These are phyloP conservation scores for Drosophila colorata DNA, from an alignment of 2,888 invertebrate species.

Conservation along the genomic window DNA sequence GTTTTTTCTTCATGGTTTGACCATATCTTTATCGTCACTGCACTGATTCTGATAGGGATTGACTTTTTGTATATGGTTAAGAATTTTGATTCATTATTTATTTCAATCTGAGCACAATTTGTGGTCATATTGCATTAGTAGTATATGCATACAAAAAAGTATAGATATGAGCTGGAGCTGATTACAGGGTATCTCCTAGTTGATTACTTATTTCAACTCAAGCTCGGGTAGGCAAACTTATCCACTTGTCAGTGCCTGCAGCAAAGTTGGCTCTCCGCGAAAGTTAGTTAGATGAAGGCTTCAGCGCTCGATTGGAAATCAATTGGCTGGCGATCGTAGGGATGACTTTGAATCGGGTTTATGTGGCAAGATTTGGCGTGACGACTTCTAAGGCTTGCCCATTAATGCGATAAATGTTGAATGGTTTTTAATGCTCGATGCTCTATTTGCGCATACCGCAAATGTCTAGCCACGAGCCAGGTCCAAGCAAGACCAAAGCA, in stretches of 20 bases:
- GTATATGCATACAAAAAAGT: too few relatives aligned
- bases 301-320: constrained; percentile 15
- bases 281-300: neutral
- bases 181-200: neutral
- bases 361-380: neutral
- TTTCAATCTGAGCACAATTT: too few relatives aligned
- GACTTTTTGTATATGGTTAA: too few relatives aligned
- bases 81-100: too few relatives aligned
- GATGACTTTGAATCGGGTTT: neutral
- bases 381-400: constrained; percentile 3
- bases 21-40: too few relatives aligned
- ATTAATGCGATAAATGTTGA: constrained; percentile 63
- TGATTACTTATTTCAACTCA: neutral
- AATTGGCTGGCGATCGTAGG: constrained; percentile 20
- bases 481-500: constrained; percentile 55
- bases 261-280: constrained; percentile 16
- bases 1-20: too few relatives aligned
- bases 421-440: constrained; percentile 54
- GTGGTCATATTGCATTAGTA: too few relatives aligned
- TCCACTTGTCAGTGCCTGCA: constrained; percentile 8
- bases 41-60: too few relatives aligned
- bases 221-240: constrained; percentile 1
- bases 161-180: too few relatives aligned
- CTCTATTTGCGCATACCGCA: constrained; percentile 65
- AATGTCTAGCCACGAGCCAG: constrained; percentile 46